Conservation (phyloP, 2,113 vertebrate species). For the Ascaphus truei region DNA sequence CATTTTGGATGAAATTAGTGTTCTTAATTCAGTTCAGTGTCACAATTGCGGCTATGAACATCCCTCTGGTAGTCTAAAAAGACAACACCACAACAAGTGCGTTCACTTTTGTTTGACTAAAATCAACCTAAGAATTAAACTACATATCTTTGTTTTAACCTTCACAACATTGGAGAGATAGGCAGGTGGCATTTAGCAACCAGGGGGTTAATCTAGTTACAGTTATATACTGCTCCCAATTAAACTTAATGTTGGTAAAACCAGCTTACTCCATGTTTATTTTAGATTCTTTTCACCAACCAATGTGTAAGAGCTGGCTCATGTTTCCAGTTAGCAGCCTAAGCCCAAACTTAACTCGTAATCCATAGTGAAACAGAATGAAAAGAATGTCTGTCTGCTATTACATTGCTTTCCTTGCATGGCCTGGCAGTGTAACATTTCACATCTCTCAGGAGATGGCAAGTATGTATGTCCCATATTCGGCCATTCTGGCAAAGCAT, state of each 20-base stretch:
- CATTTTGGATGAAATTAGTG: neutral
- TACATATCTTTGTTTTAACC: no score
- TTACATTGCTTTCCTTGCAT: neutral
- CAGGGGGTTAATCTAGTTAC: neutral
- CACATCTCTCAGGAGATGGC: constrained; percentile 13
- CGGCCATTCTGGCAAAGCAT: neutral
- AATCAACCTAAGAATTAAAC: no score
- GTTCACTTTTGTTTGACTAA: no score
- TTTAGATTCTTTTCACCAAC: constrained; percentile 21
- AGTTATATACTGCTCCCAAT: neutral
- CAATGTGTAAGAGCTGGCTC: neutral
- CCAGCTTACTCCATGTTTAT: constrained; percentile 13
- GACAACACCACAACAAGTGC: no score
- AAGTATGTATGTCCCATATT: neutral
- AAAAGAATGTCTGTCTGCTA: neutral
- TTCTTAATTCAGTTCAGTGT: neutral
- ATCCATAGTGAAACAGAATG: neutral
- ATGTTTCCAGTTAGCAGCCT: constrained; percentile 11
- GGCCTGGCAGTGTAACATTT: neutral
- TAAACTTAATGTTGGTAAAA: neutral
- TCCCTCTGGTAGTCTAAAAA: neutral
- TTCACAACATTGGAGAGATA: no score
- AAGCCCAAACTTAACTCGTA: constrained; percentile 4
- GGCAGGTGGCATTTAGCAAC: neutral
- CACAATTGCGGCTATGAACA: no score